Percentiles rank a stretch among this genome's conserved stretches.
phyloP scores from a whole-genome alignment of 2,797 vertebrate species.

The Sebastes wilsoni region DNA sequence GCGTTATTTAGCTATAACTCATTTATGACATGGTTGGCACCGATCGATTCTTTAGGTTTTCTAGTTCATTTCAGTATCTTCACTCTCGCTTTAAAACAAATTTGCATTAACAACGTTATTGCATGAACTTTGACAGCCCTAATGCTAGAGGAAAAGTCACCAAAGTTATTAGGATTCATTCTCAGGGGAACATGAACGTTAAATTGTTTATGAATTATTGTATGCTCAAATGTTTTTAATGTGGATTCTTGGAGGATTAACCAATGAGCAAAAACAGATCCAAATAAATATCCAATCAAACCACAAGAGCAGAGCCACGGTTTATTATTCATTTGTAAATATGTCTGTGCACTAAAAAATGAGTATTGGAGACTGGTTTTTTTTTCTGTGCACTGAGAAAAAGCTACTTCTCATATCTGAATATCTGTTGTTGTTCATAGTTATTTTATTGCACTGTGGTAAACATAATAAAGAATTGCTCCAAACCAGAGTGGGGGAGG shows the following conservation, averaged over 20 bases:
- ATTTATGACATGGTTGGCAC: no score
- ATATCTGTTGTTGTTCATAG: background rate
- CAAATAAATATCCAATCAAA: background rate
- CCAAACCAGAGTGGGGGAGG: background rate
- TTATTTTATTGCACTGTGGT: background rate
- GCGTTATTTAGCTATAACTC: no score
- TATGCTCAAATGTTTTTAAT: no score
- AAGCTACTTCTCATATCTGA: background rate
- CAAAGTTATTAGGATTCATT: background rate
- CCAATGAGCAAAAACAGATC: no score
- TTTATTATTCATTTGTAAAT: background rate
- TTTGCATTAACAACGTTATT: no score
- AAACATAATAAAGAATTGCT: background rate
- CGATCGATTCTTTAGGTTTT: no score
- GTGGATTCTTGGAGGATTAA: no score
- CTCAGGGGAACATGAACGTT: background rate
- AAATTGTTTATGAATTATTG: no score
- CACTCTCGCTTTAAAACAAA: no score
- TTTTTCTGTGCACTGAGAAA: no score
- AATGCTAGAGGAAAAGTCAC: background rate
- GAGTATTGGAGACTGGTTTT: background rate
- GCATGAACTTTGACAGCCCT: no score
- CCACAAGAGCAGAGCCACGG: background rate
- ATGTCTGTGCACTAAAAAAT: background rate
- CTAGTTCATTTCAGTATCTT: no score